These are phyloP conservation scores for Condylostylus longicornis DNA, from an alignment of 1,140 invertebrate genomes.

Conservation along the genomic window DNA sequence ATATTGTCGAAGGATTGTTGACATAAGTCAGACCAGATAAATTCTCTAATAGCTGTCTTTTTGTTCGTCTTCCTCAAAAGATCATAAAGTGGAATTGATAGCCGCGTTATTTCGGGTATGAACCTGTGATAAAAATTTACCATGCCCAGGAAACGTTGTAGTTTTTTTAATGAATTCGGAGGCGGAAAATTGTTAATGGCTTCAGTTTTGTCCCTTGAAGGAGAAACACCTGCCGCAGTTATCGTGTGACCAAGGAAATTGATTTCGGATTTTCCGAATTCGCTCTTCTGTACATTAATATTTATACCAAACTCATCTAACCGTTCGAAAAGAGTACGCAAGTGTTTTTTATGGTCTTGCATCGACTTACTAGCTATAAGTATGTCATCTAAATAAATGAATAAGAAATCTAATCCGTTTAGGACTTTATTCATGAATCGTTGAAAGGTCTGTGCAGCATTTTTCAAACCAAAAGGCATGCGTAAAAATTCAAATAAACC, in stretches of 20 bases:
- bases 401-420: constrained; percentile 7
- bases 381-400: constrained; percentile 28
- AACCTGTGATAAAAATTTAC: constrained; percentile 16
- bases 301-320: constrained; percentile 13
- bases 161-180: constrained; percentile 4
- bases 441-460: constrained; percentile 12
- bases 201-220: constrained; percentile 8
- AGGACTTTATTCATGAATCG: constrained; percentile 3
- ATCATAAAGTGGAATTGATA: too few relatives aligned
- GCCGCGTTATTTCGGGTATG: constrained; percentile 8
- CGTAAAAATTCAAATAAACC: constrained; percentile 18
- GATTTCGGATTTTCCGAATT: constrained; percentile 14
- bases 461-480: constrained; percentile 19
- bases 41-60: too few relatives aligned
- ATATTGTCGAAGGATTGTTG: too few relatives aligned
- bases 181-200: constrained; percentile 11
- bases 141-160: constrained; percentile 31
- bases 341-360: constrained; percentile 20
- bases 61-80: too few relatives aligned
- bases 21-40: too few relatives aligned
- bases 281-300: constrained; percentile 16
- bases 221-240: constrained; percentile 11
- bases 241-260: constrained; percentile 15
- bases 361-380: constrained; percentile 23
- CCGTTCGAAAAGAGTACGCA: constrained; percentile 9